These are phyloP conservation scores for Drosophila paramelanica DNA, from an alignment of 2,888 invertebrate species.

Conservation along the genomic window DNA sequence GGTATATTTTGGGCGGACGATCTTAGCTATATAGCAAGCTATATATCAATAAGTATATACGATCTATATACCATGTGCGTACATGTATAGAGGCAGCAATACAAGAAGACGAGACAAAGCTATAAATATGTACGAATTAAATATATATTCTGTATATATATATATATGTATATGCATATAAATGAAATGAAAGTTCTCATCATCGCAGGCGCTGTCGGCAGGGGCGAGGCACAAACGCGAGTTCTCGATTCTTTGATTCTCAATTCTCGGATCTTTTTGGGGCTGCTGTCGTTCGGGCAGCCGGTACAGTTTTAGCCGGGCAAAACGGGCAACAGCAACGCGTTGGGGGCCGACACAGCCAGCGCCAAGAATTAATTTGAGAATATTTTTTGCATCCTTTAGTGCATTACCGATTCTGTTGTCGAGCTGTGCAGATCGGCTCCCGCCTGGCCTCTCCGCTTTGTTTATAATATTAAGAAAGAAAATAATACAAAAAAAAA, in stretches of 20 bases:
- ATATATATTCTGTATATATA: slow-evolving; percentile 30
- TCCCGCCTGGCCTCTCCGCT: slow-evolving; percentile 56
- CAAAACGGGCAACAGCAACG: slow-evolving; percentile 23
- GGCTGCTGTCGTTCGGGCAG: slow-evolving; percentile 25
- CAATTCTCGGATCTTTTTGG: slow-evolving; percentile 43
- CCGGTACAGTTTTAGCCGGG: slow-evolving; percentile 61
- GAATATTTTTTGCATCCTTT: slow-evolving; percentile 85
- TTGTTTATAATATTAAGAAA: slow-evolving; percentile 55
- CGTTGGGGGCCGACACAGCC: slow-evolving; percentile 43
- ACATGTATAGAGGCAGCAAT: slow-evolving; percentile 42
- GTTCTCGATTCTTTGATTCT: slow-evolving; percentile 34
- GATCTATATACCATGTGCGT: slow-evolving; percentile 23
- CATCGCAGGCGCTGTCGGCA: slow-evolving; percentile 17
- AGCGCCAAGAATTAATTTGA: slow-evolving; percentile 73
- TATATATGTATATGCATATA: slow-evolving; percentile 40
- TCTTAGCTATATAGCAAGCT: slow-evolving; percentile 52
- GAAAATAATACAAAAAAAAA: not conserved
- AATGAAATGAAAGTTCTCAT: slow-evolving; percentile 66
- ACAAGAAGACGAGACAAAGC: slow-evolving; percentile 73
- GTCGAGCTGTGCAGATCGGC: slow-evolving; percentile 84
- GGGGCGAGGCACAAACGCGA: slow-evolving; percentile 11
- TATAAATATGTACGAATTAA: slow-evolving; percentile 68
- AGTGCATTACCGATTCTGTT: slow-evolving; percentile 85
- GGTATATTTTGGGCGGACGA: slow-evolving; percentile 64
- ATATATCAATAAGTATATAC: slow-evolving; percentile 43